phyloP scores from a whole-genome alignment of 2,113 vertebrate species.

The Caranx ignobilis region DNA sequence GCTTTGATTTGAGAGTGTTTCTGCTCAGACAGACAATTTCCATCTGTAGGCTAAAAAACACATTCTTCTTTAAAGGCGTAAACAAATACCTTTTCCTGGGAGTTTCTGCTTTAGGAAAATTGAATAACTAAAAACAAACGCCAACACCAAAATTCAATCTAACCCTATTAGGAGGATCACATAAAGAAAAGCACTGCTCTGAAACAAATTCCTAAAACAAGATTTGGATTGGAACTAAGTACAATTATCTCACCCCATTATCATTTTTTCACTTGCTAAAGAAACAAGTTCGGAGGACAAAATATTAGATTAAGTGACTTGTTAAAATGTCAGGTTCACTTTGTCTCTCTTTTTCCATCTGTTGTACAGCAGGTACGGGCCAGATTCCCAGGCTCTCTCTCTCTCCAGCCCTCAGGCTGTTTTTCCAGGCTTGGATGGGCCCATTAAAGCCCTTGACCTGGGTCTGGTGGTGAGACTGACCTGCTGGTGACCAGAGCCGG shows the following conservation, averaged over 20 bases:
- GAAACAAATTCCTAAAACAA: conserved; percentile 25
- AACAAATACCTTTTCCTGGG: conserved; percentile 23
- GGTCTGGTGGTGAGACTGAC: conserved; percentile 53
- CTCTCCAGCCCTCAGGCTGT: conserved; percentile 24
- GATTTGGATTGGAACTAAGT: conserved; percentile 51
- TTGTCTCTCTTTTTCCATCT: conserved; percentile 46
- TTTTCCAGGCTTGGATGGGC: conserved; percentile 61
- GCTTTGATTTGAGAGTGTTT: conserved; percentile 4
- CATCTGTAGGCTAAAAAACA: conserved; percentile 5
- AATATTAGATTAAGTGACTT: conserved; percentile 45
- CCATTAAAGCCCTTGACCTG: conserved; percentile 58
- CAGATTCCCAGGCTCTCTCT: conserved; percentile 46
- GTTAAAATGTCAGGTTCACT: conserved; percentile 19
- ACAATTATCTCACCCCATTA: conserved; percentile 48
- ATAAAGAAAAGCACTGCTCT: conserved; percentile 18
- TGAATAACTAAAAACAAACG: conserved; percentile 34
- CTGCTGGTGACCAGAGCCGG: conserved; percentile 55
- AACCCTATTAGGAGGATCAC: not conserved
- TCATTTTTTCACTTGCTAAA: conserved; percentile 21
- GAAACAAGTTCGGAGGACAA: conserved; percentile 1
- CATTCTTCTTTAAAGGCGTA: conserved; percentile 9
- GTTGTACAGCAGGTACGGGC: conserved; percentile 23
- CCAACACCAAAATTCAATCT: not conserved
- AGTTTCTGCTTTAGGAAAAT: conserved; percentile 2
- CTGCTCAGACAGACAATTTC: conserved; percentile 14